Evolutionary conservation across 2,888 invertebrate species (phyloP), one percentile per base, ranked within the genome.

Genomic region (Conomelus anceps): DNA sequence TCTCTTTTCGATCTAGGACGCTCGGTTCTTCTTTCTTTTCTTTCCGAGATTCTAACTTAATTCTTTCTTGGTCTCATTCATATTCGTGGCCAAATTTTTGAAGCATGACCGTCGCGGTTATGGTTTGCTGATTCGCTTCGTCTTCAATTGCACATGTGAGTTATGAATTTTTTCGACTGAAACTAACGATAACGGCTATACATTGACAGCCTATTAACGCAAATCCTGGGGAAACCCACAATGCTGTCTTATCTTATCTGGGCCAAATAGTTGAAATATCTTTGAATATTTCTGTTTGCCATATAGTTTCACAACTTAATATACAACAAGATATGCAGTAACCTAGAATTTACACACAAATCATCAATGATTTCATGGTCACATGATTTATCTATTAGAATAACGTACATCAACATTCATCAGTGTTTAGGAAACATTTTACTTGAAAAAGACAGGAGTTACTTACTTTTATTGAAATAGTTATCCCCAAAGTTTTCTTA

Each of bases 1-100:
- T 86, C 29, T 86, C 29, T 11, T 23, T 86, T 86, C 24, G 22
- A 86, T 86, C 86, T 86, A 86, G 86, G 86, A 86, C 86, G 24
- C 29, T 86, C 63, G n/a, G 63, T 7, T n/a, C 63, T 63, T 63
- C 63, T 63, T 63, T 63, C 63, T 63, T 63, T 63, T 63, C 63
- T 63, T 63, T 63, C 63, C 63, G 63, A 63, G 63, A 63, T 63
- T 63, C 63, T 0, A 63, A 63, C 63, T 63, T 63, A 63, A 63
- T 63, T 63, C 63, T 63, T 20, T 63, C 20, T 63, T 63, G 63
- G n/a, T n/a, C 63, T 63, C 63, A 63, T 63, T 63, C 63, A 63
- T 63, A 63, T 63, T 63, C 63, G 63, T 63, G 63, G n/a, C 63
- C n/a, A n/a, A n/a, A 63, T 63, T n/a, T 63, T 63, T 63, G 63